Base-by-base conservation (phyloP, 1,140 invertebrate genomes). In the Eulimnadia texana region DNA sequence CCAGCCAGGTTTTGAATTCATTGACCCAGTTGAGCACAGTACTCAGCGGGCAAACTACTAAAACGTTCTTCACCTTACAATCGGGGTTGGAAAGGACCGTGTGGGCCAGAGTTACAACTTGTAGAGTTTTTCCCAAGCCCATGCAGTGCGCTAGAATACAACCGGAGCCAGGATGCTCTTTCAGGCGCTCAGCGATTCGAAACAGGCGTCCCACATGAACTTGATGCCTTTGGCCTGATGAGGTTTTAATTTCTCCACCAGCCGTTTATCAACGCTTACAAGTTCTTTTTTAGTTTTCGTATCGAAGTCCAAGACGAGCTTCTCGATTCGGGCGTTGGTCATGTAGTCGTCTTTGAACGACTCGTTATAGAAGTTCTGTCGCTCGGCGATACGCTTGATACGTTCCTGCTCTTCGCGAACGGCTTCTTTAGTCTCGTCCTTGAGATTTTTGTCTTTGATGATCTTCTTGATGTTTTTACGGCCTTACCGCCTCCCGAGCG, bases 151-250 rank as follows among this genome's bases (percentile, higher is more conserved):
- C 93, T 20, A 98, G 74, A 69, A 98, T 96, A 71, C 91, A 93
- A 22, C 78, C 78, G 1, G 86, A 86, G 10, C 90, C 83, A 60
- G 80, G 79, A 24, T 80, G 78, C 42, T 81, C 81, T 70, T 91
- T 83, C 1, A 84, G 76, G 42, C 82, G 78, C 66, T 90, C 0
- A 96, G 66, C 19, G 88, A 89, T 72, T 98, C 95, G 68, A 91
- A 91, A 68, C 89, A 90, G 42, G 86, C 85, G 69, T 98, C 85
- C 88, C 91, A 99, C 85, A 99, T 91, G 70, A 99, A 99, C 72
- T 94, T 88, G 0, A 98, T 84, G 65, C 93, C 93, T 70, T 84
- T 77, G 1, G 81, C 82, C 76, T 66, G 55, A 82, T 99, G 96
- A 3, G 90, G 90, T 73, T 98, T 98, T 16, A 98, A 72, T 66